Evolutionary conservation across 2,113 vertebrate species (phyloP), one percentile per base, ranked within the genome.

Genomic region (Calyptommatus sinebrachiatus): DNA sequence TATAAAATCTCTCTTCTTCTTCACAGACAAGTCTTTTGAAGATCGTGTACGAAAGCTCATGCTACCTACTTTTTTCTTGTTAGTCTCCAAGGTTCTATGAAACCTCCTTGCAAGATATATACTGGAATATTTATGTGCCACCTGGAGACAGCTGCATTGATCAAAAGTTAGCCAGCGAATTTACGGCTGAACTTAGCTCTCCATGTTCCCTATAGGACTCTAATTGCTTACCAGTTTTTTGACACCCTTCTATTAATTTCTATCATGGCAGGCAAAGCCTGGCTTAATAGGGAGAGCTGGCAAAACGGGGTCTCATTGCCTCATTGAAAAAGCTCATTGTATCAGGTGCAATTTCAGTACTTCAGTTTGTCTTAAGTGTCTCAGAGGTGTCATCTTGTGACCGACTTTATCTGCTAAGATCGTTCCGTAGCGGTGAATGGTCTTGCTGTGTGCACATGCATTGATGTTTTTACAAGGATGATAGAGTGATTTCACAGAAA

Each of bases 351-450:
- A 28, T 8, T 41, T 86, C 10, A 31, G 5, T 29, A 50, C n/a
- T 67, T 71, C 24, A 20, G 26, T 26, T 41, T 3, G 35, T 89
- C 57, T 70, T 0, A 24, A 0, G 20, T 60, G 60, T 71, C 81
- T 57, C 21, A 62, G 53, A 86, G 73, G 71, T 63, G 78, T 76
- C 72, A 71, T 87, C 53, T 84, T 0, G 5, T 83, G 63, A 77
- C 76, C 76, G 83, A 70, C 73, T 85, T 45, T 86, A 53, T 71
- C 70, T 83, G 61, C 81, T 2, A 12, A 79, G 88, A 53, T 66
- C 35, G 0, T 75, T 81, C 9, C 46, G 46, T 63, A 18, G 46
- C 7, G 29, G 20, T 81, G 41, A 86, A 81, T 87, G 78, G 73
- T 31, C 69, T 46, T 2, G 75, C 71, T 20, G 26, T 0, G 1